Base-by-base conservation (phyloP, 2,113 vertebrate genomes). In the Dicentrarchus labrax region DNA sequence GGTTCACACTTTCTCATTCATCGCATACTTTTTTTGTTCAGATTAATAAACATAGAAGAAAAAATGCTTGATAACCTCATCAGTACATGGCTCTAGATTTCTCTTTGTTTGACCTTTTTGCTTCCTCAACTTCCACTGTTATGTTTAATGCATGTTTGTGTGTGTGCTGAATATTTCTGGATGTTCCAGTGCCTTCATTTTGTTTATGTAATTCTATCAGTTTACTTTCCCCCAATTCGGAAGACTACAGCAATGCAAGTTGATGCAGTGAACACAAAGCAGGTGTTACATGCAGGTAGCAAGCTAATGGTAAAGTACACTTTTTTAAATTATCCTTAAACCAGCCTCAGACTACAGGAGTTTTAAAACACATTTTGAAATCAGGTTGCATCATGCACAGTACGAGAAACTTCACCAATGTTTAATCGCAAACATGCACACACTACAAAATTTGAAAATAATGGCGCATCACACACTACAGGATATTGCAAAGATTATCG, bases 1-100 rank as follows among this genome's bases (percentile, higher is more conserved):
- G 80, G 84, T 92, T 93, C 87, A 86, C 80, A 76, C 62, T 88
- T 84, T 74, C 53, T 70, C 12, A 67, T 65, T 45, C 3, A 3
- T 43, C 5, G 6, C 3, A 0, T 13, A 3, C 41, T 53, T 71
- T 54, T 67, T 17, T 78, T 13, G 9, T 64, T 48, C 45, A 30
- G 8, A 47, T 41, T 54, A 77, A 57, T 9, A 47, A 50, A 30
- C 6, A 51, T 5, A 15, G 5, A 64, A 6, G 16, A 48, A 24
- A 2, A 72, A 57, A 78, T 69, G 4, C n/a, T 43, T 54, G 4
- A 16, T 56, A 78, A 66, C 16, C 5, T 19, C 5, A 30, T 30
- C 30, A 2, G 30, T 30, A 30, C 30, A 30, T 54, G 0, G 1
- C 11, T 41, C 24, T 5, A 4, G 13, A 57, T 80, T 48, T 41